Conservation (phyloP, 2,888 invertebrate species). For the Phorcus lineatus region DNA sequence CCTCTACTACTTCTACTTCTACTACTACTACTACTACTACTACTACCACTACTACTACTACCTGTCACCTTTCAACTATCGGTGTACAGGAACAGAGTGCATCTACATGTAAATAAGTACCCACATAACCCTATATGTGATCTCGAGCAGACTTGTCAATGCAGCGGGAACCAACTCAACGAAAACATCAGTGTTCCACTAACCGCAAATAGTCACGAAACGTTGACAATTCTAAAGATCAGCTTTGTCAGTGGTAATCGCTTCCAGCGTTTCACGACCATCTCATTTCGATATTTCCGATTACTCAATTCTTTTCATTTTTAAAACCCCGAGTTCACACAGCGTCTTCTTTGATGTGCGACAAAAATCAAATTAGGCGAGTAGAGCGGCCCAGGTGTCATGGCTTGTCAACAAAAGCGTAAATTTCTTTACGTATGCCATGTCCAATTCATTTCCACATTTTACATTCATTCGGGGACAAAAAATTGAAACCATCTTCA, state of each 20-base stretch:
- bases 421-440: constrained; percentile 11
- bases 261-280: not conserved
- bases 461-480: not conserved
- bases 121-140: too few relatives aligned
- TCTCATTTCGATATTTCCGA: not conserved
- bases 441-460: constrained; percentile 17
- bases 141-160: too few relatives aligned
- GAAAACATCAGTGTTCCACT: too few relatives aligned
- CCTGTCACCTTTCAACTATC: too few relatives aligned
- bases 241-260: not conserved
- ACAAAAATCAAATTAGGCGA: not conserved
- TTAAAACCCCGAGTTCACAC: too few relatives aligned
- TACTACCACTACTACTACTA: not conserved
- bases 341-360: not conserved
- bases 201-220: too few relatives aligned
- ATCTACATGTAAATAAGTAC: too few relatives aligned
- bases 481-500: constrained; percentile 5
- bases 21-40: not conserved
- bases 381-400: not conserved
- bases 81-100: too few relatives aligned
- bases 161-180: too few relatives aligned
- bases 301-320: not conserved
- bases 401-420: not conserved
- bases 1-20: not conserved
- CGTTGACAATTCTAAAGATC: too few relatives aligned